Base-by-base conservation (phyloP, 2,113 vertebrate genomes). In the Catharus bicknelli region DNA sequence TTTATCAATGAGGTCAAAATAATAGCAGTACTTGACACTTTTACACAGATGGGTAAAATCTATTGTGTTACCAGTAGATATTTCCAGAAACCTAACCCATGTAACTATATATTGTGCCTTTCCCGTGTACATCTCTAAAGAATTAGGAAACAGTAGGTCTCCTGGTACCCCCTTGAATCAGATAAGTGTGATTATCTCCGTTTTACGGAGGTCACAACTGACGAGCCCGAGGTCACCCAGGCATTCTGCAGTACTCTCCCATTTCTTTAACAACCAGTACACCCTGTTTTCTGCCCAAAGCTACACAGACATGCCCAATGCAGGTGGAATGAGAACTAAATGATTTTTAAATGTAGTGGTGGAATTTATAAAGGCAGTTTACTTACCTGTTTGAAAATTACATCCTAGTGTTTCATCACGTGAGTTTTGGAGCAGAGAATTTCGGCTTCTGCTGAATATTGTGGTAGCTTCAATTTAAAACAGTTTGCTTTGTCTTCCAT, bases 1-100 rank as follows among this genome's bases (percentile, higher is more conserved):
- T 90, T 96, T 95, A 90, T 95, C 93, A 96, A 43, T 74, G 79
- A 93, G 87, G 90, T 95, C 93, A 90, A 95, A 96, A 95, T 94
- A 90, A 94, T 91, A 94, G 84, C 63, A 48, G 51, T 55, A 40
- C 84, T 94, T 88, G 70, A 88, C 82, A 74, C 82, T 94, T 96
- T 86, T 93, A 92, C 68, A 88, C 93, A 92, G 95, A 95, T 92
- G 91, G 93, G 91, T 85, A 96, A 94, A 94, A 90, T 95, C 87
- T 89, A 62, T 90, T 89, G 67, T 93, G 72, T 95, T 87, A 96
- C 87, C 19, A 20, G 70, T 22, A 90, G 95, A 63, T 88, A 69
- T 59, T 92, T 94, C 55, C 78, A 91, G 94, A 94, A 96, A 94
- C 59, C n/a, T 74, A 92, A 94, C 59, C 74, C 55, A 12, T 90